Base-by-base conservation (phyloP, 2,888 invertebrate species). In the Microplitis deprimator region DNA sequence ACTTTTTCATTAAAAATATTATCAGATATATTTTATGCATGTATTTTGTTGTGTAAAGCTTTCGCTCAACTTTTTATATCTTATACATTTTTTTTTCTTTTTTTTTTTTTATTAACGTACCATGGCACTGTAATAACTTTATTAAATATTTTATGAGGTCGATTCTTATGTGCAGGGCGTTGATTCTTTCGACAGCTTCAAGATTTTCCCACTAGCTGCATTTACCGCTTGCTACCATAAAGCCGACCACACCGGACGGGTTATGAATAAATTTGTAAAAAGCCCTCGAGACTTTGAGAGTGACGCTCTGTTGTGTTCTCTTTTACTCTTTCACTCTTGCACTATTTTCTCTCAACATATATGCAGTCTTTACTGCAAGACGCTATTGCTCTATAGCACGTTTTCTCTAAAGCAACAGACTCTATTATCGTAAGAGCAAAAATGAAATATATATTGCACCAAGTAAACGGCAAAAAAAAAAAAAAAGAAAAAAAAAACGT, bases 231-330 rank as follows among this genome's bases (percentile, higher is more conserved):
- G 74, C 78, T 79, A 80, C 75, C 78, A 73, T 70, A 79, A 79
- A 79, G 77, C 76, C 77, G 62, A 60, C 67, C 41, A 38, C 76
- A 71, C 59, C 75, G 75, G 68, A 79, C 81, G 79, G 78, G 81
- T 82, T 82, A 81, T 81, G 81, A 82, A 82, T 82, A 82, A 82
- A 82, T 82, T 82, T 82, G 79, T 80, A 81, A 82, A 78, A 81
- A 80, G 78, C 80, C 79, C 79, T 68, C 68, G 77, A 75, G 79
- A 78, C 69, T 64, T 73, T 65, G 64, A 73, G 59, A 74, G 69
- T 70, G 69, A 70, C 70, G 74, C 61, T 50, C 16, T 20, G 72
- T 65, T 7, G 20, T 20, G 29, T n/a, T 17, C 62, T 20, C 10
- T 62, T 20, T 16, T 8, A 7, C 10, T 13, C 13, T 38, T 29